Evolutionary conservation across 2,888 invertebrate species (phyloP), one percentile per base, ranked within the genome.

Genomic region (Argyresthia goedartella): DNA sequence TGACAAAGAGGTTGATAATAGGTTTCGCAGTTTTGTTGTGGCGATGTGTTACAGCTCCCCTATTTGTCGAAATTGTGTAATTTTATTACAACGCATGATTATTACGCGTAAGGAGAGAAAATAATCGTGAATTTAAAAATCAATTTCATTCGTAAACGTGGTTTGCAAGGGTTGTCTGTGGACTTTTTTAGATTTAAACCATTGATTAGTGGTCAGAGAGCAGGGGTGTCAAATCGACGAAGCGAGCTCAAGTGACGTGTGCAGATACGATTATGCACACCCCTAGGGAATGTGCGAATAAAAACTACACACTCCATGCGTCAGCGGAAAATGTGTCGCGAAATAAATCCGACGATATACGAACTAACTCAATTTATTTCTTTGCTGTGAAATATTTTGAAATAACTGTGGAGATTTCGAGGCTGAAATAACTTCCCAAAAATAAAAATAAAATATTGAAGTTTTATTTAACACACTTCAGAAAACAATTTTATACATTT

Each of bases 261-360:
- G 73, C 67, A 71, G 81, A 84, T 81, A 76, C 68, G 79, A 82
- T 82, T 84, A 81, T 77, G 66, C 64, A 52, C 65, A 64, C 71
- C 74, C 73, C 67, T 60, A 58, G 65, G 71, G 71, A 36, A 66
- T 63, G 62, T 55, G 48, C 57, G 59, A 59, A 57, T 67, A 69
- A 72, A 75, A 72, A 42, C n/a, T n/a, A 68, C 9, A 61, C 63
- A 69, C 62, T 11, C 8, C 10, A 8, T 8, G 2, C 25, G 25
- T 25, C 25, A 25, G 25, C 25, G 25, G 25, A 25, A 25, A 25
- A 4, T 25, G 25, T 4, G 25, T 25, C 25, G 25, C 25, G 25
- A 6, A 2, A 25, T 25, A 25, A 25, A 25, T 25, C 25, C 25
- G 25, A 25, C 6, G 25, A 6, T 25, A 6, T 25, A 25, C 25